A percentile compares a stretch with the other conserved stretches of the same genome.
Evolutionary conservation across 2,113 vertebrate species (phyloP).

Genomic region (Bujurquina vittata): DNA sequence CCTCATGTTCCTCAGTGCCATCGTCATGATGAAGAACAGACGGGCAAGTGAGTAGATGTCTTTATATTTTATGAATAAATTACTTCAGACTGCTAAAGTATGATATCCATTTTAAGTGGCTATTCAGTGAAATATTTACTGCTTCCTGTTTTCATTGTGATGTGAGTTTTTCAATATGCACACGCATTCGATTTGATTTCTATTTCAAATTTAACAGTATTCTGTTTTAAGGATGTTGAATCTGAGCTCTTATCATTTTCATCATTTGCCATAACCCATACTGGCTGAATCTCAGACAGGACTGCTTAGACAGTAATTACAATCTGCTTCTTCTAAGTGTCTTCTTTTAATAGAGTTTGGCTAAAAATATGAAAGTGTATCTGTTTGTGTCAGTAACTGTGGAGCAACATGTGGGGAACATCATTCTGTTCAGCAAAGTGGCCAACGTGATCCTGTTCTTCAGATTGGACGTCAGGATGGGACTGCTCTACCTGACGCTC

Average conservation of each 20-base stretch:
- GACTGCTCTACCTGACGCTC: conserved; percentile 91
- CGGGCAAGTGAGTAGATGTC: conserved; percentile 87
- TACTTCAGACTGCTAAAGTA: background rate
- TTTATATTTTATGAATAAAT: background rate
- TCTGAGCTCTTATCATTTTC: too few species aligned
- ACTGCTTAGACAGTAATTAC: background rate
- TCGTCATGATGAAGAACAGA: conserved; percentile 99
- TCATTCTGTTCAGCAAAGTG: conserved; percentile 97
- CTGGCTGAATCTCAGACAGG: background rate
- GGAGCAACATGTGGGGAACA: conserved; percentile 95
- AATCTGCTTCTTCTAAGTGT: background rate
- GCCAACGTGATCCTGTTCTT: conserved; percentile 96
- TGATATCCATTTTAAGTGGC: accelerated
- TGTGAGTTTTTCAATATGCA: too few species aligned
- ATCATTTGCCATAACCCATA: too few species aligned
- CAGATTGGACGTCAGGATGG: conserved; percentile 93
- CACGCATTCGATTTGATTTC: background rate
- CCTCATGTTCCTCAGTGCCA: conserved; percentile 97
- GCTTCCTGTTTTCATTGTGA: too few species aligned
- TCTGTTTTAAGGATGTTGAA: background rate
- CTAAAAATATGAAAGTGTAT: background rate
- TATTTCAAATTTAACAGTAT: background rate
- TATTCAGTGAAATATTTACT: background rate
- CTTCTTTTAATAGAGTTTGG: background rate
- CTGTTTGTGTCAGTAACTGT: conserved; percentile 84